Percentiles rank a stretch among this genome's conserved stretches.
These are phyloP conservation scores for Siderastrea siderea DNA, from an alignment of 92 coral and sea anemone species.

Conservation along the genomic window DNA sequence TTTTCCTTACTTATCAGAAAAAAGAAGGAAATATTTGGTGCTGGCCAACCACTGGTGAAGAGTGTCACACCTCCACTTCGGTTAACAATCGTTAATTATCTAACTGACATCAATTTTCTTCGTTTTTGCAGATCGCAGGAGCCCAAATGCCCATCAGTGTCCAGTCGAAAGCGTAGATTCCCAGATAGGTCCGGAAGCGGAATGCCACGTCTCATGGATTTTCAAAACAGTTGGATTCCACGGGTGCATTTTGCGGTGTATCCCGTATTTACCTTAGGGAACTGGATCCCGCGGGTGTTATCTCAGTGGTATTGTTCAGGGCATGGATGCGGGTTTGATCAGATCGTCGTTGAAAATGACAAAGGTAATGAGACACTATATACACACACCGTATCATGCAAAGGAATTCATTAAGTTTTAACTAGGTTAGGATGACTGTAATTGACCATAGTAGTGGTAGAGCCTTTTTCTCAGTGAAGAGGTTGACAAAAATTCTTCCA, in stretches of 20 bases:
- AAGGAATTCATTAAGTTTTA: neutral
- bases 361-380: constrained; percentile 46
- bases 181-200: neutral
- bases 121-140: neutral
- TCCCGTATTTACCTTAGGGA: constrained; percentile 88
- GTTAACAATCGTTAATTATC: too few relatives aligned
- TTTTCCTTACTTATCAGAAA: too few relatives aligned
- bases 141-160: neutral
- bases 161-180: constrained; percentile 5
- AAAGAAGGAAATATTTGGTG: too few relatives aligned
- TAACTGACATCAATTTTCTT: neutral
- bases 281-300: constrained; percentile 96
- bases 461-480: too few relatives aligned
- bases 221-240: constrained; percentile 68
- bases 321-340: constrained; percentile 88
- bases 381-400: neutral
- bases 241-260: constrained; percentile 85
- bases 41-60: too few relatives aligned
- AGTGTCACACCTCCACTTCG: too few relatives aligned
- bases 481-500: too few relatives aligned
- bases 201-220: neutral
- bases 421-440: too few relatives aligned
- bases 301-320: constrained; percentile 95
- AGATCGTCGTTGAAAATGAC: constrained; percentile 85
- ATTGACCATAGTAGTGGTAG: too few relatives aligned